A percentile compares a stretch with the other conserved stretches of the same genome.
Evolutionary conservation across 1,140 invertebrate species (phyloP).

Genomic region (Lepidurus arcticus): DNA sequence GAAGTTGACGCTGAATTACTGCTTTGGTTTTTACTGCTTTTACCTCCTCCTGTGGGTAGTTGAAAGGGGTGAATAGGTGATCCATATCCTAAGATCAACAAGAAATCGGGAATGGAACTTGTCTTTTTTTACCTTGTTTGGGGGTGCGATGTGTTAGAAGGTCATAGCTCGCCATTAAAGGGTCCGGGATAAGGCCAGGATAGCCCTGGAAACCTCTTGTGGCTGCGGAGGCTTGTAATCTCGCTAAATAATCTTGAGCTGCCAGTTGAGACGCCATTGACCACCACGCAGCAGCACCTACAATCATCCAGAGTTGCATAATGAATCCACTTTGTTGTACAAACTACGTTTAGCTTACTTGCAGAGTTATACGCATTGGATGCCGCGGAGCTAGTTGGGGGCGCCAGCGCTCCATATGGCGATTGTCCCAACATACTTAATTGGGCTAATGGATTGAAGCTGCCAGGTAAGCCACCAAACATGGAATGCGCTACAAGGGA

Average conservation of each 20-base stretch:
- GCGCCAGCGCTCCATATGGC: neutral
- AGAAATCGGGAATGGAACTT: neutral
- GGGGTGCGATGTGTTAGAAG: slow-evolving; percentile 31
- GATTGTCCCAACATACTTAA: slow-evolving; percentile 12
- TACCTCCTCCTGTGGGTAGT: slow-evolving; percentile 25
- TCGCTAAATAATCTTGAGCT: slow-evolving; percentile 73
- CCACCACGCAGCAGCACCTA: slow-evolving; percentile 65
- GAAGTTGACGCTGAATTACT: slow-evolving; percentile 20
- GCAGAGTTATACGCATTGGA: slow-evolving; percentile 19
- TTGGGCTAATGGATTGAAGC: slow-evolving; percentile 23
- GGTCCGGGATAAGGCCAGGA: slow-evolving; percentile 32
- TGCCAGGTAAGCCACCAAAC: slow-evolving; percentile 27
- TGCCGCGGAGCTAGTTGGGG: slow-evolving; percentile 22
- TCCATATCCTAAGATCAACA: slow-evolving; percentile 25
- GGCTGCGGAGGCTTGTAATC: slow-evolving; percentile 53
- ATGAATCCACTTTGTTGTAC: neutral
- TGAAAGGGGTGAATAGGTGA: too few relatives aligned
- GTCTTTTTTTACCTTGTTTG: neutral
- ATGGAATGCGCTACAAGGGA: slow-evolving; percentile 17
- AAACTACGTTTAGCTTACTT: slow-evolving; percentile 4
- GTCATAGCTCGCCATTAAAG: slow-evolving; percentile 35
- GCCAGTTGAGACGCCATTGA: slow-evolving; percentile 77
- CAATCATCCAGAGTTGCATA: neutral
- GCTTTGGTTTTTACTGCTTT: slow-evolving; percentile 17
- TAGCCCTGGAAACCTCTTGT: slow-evolving; percentile 34